Evolutionary conservation across 2,797 vertebrate species (phyloP), one percentile per base, ranked within the genome.

Genomic region (Paguma larvata): DNA sequence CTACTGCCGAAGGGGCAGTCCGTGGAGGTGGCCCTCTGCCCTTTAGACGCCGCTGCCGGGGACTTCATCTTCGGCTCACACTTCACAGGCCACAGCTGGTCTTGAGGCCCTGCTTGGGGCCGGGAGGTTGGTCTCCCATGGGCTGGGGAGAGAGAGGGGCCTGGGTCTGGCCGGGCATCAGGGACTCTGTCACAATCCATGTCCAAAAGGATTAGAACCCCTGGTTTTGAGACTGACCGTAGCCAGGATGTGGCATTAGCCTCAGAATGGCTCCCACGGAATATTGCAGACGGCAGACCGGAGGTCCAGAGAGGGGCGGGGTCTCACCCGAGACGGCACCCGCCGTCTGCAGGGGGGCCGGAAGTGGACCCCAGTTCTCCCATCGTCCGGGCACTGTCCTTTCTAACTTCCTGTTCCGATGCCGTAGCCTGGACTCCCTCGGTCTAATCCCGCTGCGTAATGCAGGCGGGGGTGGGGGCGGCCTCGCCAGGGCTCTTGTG

Each of bases 341-440:
- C 6, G 0, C 27, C 0, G 7, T 46, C 68, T 89, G 14, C 0
- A 2, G 19, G 41, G 80, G 62, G 44, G 3, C 18, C 23, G 2
- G 62, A 30, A 10, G 34, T 3, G 0, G 51, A 27, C 14, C 44
- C 67, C 51, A 1, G 23, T 3, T 2, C 44, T 18, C 19, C 3
- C 0, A 0, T 1, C 0, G 30, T 10, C 67, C 2, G 4, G 13
- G 7, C 23, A 0, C 0, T 1, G 5, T 30, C 68, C 41, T 65
- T 34, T 27, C 4, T n/a, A 7, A 44, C 63, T 46, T 14, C 4
- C 2, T 1, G 3, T 23, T 11, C 44, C 30, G 59, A 41, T 4
- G 4, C 41, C 1, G 21, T 25, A 1, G 68, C 65, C 41, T 5
- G 51, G 56, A 12, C 72, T 27, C 70, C 65, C 46, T 7, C 16